Evolutionary conservation across 2,888 invertebrate genomes (phyloP).

Genomic region (Caradrina kadenii): DNA sequence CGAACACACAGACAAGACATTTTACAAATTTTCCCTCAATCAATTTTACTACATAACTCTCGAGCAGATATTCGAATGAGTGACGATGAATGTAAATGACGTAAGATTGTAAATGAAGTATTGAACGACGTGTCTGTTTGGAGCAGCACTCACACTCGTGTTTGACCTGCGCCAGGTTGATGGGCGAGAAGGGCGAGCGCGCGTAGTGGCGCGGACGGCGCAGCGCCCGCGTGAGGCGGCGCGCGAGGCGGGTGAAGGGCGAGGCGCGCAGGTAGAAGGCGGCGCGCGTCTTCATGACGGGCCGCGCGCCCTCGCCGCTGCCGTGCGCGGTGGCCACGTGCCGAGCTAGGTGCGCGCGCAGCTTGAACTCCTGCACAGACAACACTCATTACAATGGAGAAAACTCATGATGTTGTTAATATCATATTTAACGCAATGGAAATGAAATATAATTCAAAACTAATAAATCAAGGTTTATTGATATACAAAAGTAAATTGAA

Average conservation of each 20-base stretch:
- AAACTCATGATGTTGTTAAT: no score
- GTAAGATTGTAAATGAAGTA: background rate
- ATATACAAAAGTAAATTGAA: no score
- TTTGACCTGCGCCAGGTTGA: constrained; percentile 95
- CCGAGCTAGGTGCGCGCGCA: constrained; percentile 97
- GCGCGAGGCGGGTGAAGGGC: constrained; percentile 96
- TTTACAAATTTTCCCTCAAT: no score
- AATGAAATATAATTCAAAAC: no score
- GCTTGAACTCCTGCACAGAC: constrained; percentile 94
- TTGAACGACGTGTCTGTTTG: background rate
- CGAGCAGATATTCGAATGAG: no score
- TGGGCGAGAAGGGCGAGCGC: constrained; percentile 95
- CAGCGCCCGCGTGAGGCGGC: constrained; percentile 95
- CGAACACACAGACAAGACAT: no score
- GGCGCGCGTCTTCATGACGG: constrained; percentile 99
- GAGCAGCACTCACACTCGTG: constrained; percentile 94
- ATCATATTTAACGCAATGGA: no score
- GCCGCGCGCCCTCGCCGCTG: constrained; percentile 92
- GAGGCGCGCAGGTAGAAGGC: constrained; percentile 98
- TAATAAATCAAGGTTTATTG: no score
- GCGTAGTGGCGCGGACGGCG: constrained; percentile 96
- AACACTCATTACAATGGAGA: no score
- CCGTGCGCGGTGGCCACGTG: constrained; percentile 98
- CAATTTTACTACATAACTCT: background rate
- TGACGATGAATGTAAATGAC: background rate